Conservation (phyloP, 2,888 invertebrate genomes). For the Scelioninae gen. 2 region DNA sequence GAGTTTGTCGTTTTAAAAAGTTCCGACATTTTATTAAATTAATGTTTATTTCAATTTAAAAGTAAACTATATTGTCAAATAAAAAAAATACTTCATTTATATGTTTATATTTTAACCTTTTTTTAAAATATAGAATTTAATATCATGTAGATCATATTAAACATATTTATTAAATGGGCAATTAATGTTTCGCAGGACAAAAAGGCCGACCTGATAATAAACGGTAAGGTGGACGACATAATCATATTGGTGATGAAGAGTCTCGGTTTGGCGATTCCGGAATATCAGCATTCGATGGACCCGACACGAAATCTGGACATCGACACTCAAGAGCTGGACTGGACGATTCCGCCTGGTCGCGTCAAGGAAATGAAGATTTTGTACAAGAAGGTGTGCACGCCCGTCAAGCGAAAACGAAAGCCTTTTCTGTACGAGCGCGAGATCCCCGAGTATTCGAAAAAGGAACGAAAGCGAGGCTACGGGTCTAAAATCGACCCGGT, state of each 20-base stretch:
- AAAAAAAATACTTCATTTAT: too few species aligned
- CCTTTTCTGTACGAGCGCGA: conserved; percentile 73
- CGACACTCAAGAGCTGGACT: conserved; percentile 78
- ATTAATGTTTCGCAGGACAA: conserved; percentile 81
- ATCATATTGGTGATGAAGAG: conserved; percentile 84
- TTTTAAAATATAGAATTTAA: too few species aligned
- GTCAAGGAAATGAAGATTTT: conserved; percentile 80
- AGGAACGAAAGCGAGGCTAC: conserved; percentile 52
- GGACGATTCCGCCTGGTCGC: conserved; percentile 82
- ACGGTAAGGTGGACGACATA: conserved; percentile 92
- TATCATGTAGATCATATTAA: too few species aligned
- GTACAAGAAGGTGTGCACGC: conserved; percentile 77
- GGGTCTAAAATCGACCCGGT: conserved; percentile 43
- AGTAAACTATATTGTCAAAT: too few species aligned
- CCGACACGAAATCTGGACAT: conserved; percentile 79
- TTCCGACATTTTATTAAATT: too few species aligned
- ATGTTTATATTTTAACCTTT: too few species aligned
- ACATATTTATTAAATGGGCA: too few species aligned
- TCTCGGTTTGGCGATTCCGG: conserved; percentile 84
- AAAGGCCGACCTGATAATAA: conserved; percentile 91
- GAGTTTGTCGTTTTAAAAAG: too few species aligned
- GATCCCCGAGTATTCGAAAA: conserved; percentile 54
- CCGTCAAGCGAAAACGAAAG: conserved; percentile 73
- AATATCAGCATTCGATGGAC: conserved; percentile 81
- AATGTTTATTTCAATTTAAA: too few species aligned